phyloP scores from a whole-genome alignment of 2,113 vertebrate genomes.

The Tragulus kanchil region DNA sequence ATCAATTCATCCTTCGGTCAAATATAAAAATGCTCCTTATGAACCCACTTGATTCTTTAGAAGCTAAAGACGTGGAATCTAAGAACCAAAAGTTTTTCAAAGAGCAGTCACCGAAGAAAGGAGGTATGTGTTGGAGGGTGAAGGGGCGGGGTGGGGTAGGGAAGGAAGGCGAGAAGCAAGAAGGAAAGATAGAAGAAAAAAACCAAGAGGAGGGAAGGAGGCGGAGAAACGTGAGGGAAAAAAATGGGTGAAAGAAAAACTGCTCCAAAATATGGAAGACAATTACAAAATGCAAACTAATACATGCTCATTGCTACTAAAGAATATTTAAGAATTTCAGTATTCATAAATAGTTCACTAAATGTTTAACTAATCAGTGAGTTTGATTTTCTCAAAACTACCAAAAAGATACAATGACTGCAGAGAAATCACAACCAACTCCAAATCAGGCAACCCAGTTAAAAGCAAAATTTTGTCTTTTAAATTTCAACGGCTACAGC shows the following conservation, averaged over 20 bases:
- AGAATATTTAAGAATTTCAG: not conserved
- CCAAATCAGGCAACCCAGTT: not conserved
- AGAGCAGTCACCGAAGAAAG: not conserved
- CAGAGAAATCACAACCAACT: slow-evolving; percentile 17
- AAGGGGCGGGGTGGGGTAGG: too few relatives aligned
- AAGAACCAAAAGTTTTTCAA: slow-evolving; percentile 10
- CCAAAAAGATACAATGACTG: not conserved
- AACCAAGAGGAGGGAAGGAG: not conserved
- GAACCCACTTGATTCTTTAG: not conserved
- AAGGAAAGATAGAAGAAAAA: too few relatives aligned
- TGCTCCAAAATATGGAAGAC: not conserved
- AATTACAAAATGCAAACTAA: slow-evolving; percentile 49
- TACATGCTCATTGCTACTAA: not conserved
- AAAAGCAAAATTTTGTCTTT: not conserved
- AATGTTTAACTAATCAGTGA: not conserved
- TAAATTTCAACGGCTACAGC: not conserved
- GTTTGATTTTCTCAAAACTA: slow-evolving; percentile 10
- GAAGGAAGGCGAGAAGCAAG: not conserved
- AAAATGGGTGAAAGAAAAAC: not conserved
- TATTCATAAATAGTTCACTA: not conserved
- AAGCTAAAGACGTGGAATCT: not conserved
- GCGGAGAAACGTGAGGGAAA: not conserved
- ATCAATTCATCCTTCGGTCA: not conserved
- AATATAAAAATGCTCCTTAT: not conserved
- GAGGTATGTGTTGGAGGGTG: not conserved